phyloP scores from a whole-genome alignment of 2,113 vertebrate genomes.

The Mesitornis unicolor region DNA sequence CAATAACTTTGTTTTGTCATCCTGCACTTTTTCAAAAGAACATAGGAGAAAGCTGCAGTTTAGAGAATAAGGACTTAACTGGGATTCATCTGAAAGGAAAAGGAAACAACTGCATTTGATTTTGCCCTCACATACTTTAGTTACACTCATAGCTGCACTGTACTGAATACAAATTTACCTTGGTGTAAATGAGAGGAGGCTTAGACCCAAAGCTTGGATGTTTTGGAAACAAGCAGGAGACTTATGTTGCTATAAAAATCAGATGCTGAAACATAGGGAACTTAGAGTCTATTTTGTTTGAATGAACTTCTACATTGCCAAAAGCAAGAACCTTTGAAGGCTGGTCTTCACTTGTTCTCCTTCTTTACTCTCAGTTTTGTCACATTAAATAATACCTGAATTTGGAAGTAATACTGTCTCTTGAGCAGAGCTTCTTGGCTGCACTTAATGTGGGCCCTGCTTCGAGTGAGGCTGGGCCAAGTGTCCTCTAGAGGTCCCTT shows the following conservation, averaged over 20 bases:
- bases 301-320: background rate
- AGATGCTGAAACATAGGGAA: background rate
- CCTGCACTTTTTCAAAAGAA: background rate
- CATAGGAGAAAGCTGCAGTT: background rate
- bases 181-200: background rate
- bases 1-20: background rate
- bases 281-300: background rate
- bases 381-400: background rate
- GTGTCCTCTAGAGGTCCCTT: background rate
- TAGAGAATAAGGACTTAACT: background rate
- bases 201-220: background rate
- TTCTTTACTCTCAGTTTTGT: background rate
- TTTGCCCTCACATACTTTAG: background rate
- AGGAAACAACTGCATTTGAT: background rate
- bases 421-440: background rate
- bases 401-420: background rate
- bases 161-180: background rate
- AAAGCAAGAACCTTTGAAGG: background rate
- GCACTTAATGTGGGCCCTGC: fast-evolving
- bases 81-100: background rate
- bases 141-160: background rate
- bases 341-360: background rate
- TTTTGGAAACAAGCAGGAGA: background rate
- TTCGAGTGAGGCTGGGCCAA: background rate
- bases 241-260: background rate